These are phyloP conservation scores for Gopherus flavomarginatus DNA, from an alignment of 2,113 vertebrate genomes.

Conservation along the genomic window DNA sequence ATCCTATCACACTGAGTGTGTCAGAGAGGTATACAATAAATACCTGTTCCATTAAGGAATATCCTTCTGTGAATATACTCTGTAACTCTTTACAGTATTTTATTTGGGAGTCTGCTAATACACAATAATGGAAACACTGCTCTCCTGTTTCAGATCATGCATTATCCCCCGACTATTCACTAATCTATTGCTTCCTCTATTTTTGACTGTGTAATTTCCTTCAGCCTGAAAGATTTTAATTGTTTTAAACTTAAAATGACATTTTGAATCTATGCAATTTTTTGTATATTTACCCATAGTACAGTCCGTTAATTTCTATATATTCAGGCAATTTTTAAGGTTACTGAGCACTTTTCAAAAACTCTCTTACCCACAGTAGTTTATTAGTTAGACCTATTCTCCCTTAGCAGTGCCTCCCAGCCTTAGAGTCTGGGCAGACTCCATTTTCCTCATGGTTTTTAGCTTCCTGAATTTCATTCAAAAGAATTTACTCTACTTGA, in stretches of 20 bases:
- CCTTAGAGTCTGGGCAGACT: not conserved
- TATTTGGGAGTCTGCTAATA: no score
- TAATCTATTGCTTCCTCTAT: not conserved
- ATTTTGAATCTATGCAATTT: not conserved
- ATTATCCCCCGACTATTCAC: not conserved
- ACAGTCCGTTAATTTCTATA: not conserved
- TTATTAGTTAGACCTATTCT: not conserved
- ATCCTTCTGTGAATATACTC: not conserved
- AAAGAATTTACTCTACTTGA: not conserved
- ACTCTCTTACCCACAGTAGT: not conserved
- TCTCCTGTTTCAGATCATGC: not conserved
- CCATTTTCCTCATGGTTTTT: no score
- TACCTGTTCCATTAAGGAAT: not conserved
- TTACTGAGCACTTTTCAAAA: not conserved
- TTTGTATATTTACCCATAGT: not conserved
- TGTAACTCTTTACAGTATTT: not conserved
- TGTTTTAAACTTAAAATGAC: not conserved
- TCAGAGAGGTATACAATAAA: no score
- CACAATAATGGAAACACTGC: no score
- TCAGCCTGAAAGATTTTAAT: not conserved
- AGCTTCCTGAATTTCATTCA: not conserved
- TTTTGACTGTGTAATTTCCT: not conserved
- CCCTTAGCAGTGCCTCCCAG: not conserved
- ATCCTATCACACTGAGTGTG: not conserved
- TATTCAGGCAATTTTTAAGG: no score